Conservation (phyloP, 2,113 vertebrate species). For the Tragelaphus strepsiceros region DNA sequence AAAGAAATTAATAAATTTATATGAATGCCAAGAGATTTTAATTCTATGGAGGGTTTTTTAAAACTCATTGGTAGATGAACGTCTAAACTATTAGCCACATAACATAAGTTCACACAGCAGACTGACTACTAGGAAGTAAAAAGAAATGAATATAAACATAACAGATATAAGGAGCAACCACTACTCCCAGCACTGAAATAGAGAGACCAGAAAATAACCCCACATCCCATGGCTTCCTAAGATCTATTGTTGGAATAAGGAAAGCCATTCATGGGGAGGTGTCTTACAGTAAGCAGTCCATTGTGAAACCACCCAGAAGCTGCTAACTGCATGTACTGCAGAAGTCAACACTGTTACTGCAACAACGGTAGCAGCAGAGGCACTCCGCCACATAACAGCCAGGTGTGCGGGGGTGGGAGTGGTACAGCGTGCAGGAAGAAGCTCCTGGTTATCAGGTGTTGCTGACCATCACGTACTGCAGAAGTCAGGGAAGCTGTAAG, state of each 20-base stretch:
- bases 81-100: background rate
- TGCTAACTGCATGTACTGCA: background rate
- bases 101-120: background rate
- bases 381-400: background rate
- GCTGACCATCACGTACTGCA: background rate
- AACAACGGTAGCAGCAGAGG: too few species aligned
- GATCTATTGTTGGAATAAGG: background rate
- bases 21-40: background rate
- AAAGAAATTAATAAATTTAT: slow-evolving; percentile 11
- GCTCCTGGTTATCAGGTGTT: background rate
- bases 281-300: background rate
- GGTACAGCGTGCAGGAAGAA: background rate
- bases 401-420: background rate
- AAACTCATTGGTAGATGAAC: background rate
- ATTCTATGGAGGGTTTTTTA: background rate
- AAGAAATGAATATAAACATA: background rate
- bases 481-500: background rate
- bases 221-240: background rate
- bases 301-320: background rate
- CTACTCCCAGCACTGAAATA: background rate
- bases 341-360: background rate
- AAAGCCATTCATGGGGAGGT: background rate
- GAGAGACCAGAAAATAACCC: background rate
- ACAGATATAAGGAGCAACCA: background rate
- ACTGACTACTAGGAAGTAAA: background rate